Percentiles rank a stretch among this genome's conserved stretches.
These are phyloP conservation scores for Eublepharis macularius DNA, from an alignment of 2,113 vertebrate genomes.

Conservation along the genomic window DNA sequence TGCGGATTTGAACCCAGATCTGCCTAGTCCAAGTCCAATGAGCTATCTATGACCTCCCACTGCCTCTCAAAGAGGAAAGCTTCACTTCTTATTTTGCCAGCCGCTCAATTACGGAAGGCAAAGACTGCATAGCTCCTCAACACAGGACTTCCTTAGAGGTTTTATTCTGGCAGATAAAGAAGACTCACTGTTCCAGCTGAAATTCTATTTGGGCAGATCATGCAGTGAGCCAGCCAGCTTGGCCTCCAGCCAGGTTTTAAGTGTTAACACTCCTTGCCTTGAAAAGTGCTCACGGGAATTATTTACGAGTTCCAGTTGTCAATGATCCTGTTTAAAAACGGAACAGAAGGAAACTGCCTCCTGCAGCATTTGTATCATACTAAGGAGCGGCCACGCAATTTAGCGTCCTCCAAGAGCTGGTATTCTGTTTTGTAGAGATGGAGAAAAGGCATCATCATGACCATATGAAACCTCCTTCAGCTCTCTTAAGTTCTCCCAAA, in stretches of 20 bases:
- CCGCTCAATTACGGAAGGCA: no score
- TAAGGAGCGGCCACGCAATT: background rate
- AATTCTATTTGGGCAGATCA: background rate
- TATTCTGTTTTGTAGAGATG: background rate
- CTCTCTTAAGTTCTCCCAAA: background rate
- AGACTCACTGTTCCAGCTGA: background rate
- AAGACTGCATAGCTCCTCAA: background rate
- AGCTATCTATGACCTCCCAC: no score
- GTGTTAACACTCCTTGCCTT: conserved; percentile 15
- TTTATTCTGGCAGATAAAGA: background rate
- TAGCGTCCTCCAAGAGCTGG: background rate
- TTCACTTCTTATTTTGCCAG: no score
- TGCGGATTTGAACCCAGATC: no score
- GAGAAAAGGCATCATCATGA: background rate
- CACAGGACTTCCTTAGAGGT: background rate
- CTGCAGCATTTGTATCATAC: background rate
- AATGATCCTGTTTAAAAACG: background rate
- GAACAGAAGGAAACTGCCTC: background rate
- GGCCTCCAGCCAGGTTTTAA: background rate
- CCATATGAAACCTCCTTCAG: background rate
- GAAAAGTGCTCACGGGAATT: background rate
- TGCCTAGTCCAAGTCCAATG: no score
- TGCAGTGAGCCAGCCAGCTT: background rate
- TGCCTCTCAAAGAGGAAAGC: no score
- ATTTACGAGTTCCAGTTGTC: background rate